Percentiles rank a stretch among this genome's conserved stretches.
These are phyloP conservation scores for Dorcus parallelipipedus DNA, from an alignment of 2,888 invertebrate species.

Conservation along the genomic window DNA sequence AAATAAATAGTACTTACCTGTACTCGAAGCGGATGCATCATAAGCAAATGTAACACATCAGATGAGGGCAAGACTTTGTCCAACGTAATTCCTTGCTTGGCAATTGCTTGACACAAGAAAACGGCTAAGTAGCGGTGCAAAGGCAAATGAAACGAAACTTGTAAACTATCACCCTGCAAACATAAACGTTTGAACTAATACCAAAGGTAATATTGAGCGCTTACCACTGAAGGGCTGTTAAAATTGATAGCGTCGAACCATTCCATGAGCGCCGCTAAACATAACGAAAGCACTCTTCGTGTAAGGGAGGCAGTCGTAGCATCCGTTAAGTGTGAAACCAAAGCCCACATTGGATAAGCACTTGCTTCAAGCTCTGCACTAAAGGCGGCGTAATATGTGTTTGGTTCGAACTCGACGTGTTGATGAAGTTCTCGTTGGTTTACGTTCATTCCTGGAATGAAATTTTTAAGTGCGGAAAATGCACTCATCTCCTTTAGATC, in stretches of 20 bases:
- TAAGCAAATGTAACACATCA: conserved; percentile 74
- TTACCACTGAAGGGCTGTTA: conserved; percentile 64
- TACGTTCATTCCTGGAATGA: conserved; percentile 84
- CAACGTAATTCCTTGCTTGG: conserved; percentile 73
- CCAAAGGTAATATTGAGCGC: conserved; percentile 23
- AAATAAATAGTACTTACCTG: conserved; percentile 64
- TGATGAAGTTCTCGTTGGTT: conserved; percentile 86
- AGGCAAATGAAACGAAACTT: conserved; percentile 95
- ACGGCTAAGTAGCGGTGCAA: conserved; percentile 91
- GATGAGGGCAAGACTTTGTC: conserved; percentile 77
- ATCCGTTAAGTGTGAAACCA: conserved; percentile 82
- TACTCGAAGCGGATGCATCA: conserved; percentile 88
- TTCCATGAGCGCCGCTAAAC: conserved; percentile 74
- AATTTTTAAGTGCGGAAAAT: not conserved
- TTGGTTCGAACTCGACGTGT: conserved; percentile 96
- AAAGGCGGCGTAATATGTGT: conserved; percentile 96
- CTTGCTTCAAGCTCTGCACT: conserved; percentile 96
- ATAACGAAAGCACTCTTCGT: conserved; percentile 71
- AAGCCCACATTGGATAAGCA: conserved; percentile 97
- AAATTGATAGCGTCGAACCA: conserved; percentile 87
- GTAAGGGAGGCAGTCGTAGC: conserved; percentile 71
- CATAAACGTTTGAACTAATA: not conserved
- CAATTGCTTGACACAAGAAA: conserved; percentile 80
- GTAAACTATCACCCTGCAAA: conserved; percentile 71
- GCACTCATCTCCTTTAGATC: conserved; percentile 4